Percentiles rank a stretch among this genome's conserved stretches.
phyloP scores from a whole-genome alignment of 2,113 vertebrate genomes.

The Alosa alosa region DNA sequence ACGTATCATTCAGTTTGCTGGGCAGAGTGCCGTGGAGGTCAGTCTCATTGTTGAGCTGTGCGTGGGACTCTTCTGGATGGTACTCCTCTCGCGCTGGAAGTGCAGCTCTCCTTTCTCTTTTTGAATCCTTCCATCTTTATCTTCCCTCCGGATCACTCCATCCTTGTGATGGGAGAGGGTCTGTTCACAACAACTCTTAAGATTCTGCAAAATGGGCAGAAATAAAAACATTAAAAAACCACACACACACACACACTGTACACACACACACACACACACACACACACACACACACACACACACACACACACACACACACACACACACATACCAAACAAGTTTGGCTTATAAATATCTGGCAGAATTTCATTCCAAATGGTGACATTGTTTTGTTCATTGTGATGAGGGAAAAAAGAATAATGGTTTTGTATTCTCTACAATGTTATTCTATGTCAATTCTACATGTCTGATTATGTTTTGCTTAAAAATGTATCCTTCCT shows the following conservation, averaged over 20 bases:
- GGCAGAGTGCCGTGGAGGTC: conserved; percentile 38
- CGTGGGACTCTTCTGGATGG: not conserved
- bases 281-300: not conserved
- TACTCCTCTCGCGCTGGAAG: not conserved
- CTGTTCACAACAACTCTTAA: conserved; percentile 40
- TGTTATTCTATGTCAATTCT: not conserved
- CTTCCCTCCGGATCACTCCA: not conserved
- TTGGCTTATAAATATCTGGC: not conserved
- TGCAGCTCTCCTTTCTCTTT: not conserved
- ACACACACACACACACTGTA: no score
- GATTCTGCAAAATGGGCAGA: not conserved
- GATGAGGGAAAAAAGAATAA: not conserved
- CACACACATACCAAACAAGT: not conserved
- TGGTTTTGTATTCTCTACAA: not conserved
- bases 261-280: not conserved
- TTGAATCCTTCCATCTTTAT: not conserved
- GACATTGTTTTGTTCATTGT: not conserved
- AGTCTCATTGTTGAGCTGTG: conserved; percentile 8
- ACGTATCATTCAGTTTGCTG: not conserved
- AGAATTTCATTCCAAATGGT: not conserved
- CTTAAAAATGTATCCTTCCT: not conserved
- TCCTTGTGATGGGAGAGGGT: conserved; percentile 41
- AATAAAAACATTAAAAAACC: not conserved
- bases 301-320: not conserved
- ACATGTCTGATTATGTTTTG: not conserved